phyloP scores from a whole-genome alignment of 1,140 invertebrate genomes.

The Brachionus rubens region DNA sequence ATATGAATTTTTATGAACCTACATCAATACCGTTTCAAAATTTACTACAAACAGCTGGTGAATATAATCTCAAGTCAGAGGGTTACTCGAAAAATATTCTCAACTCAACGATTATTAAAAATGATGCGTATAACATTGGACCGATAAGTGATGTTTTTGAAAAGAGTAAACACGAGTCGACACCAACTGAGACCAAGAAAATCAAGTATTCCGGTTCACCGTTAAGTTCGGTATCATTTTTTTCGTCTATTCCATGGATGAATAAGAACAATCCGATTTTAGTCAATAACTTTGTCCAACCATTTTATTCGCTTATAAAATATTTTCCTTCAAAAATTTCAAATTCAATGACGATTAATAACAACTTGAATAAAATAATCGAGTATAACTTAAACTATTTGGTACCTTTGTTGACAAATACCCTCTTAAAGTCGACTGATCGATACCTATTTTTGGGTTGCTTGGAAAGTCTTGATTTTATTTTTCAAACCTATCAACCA shows the following conservation, averaged over 20 bases:
- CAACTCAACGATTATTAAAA: not conserved
- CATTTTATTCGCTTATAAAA: constrained; percentile 35
- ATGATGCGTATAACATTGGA: constrained; percentile 25
- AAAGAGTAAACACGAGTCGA: not conserved
- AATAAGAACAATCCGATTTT: constrained; percentile 12
- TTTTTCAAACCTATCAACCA: constrained; percentile 37
- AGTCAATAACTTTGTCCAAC: constrained; percentile 32
- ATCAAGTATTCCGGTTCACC: constrained; percentile 15
- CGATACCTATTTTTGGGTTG: constrained; percentile 27
- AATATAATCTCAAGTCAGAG: not conserved
- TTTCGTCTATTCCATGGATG: constrained; percentile 8
- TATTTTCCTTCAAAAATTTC: constrained; percentile 11
- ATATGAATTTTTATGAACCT: constrained; percentile 12
- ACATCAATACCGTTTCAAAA: constrained; percentile 9
- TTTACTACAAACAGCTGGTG: not conserved
- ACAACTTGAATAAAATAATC: constrained; percentile 16
- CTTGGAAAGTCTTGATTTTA: constrained; percentile 17
- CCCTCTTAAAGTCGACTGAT: not conserved
- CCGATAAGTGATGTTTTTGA: not conserved
- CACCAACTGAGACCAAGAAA: not conserved
- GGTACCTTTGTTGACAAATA: constrained; percentile 3
- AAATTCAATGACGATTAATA: not conserved
- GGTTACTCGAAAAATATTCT: not conserved
- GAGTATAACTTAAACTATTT: constrained; percentile 38
- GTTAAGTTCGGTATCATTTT: not conserved